Evolutionary conservation across 2,888 invertebrate genomes (phyloP).

Genomic region (Phortica okadai): DNA sequence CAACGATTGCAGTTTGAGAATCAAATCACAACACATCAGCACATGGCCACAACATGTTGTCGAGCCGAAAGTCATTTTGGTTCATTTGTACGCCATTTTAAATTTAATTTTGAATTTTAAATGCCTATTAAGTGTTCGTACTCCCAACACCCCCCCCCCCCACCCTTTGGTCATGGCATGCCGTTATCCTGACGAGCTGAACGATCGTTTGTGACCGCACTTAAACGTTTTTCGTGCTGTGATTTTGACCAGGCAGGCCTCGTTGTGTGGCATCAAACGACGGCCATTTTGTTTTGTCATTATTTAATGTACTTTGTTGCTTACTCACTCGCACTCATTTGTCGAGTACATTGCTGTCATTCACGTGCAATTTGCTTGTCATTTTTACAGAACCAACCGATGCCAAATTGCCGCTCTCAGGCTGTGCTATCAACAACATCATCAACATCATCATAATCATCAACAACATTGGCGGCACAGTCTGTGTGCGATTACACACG

Average conservation of each 20-base stretch:
- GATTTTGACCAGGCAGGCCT: not conserved
- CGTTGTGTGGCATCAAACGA: not conserved
- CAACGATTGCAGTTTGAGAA: not conserved
- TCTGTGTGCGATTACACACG: not conserved
- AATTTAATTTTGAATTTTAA: slow-evolving; percentile 26
- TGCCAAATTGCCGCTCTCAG: slow-evolving; percentile 6
- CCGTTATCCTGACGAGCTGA: no score
- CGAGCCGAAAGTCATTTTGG: not conserved
- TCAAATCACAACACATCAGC: not conserved
- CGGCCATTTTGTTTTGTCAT: not conserved
- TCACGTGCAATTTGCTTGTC: not conserved
- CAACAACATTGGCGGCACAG: not conserved
- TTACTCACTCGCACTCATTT: not conserved
- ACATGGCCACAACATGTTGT: slow-evolving; percentile 16
- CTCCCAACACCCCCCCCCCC: no score
- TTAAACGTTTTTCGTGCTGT: no score
- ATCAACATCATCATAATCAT: not conserved
- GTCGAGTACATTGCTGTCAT: not conserved
- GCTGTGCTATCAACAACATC: no score
- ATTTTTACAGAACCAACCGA: not conserved
- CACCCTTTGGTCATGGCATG: no score
- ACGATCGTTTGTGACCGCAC: no score
- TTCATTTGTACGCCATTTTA: slow-evolving; percentile 8
- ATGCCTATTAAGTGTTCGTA: not conserved
- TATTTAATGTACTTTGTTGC: not conserved